Evolutionary conservation across 2,888 invertebrate genomes (phyloP).

Genomic region (Conomelus anceps): DNA sequence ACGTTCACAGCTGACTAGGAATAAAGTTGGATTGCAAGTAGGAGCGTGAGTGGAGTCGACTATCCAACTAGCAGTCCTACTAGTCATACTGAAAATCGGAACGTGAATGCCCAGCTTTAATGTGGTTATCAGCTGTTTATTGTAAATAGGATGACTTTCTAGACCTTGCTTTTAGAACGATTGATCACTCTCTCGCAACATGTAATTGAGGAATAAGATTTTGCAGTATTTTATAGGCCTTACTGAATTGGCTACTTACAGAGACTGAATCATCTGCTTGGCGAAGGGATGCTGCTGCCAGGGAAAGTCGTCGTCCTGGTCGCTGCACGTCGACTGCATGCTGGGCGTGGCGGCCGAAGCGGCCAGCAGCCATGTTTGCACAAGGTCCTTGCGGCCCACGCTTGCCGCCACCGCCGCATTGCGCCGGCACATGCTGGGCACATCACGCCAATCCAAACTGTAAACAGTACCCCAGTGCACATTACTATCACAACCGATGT

Average conservation of each 20-base stretch:
- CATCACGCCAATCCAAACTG: conserved; percentile 42
- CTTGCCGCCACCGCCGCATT: conserved; percentile 76
- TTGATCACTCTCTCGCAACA: too few species aligned
- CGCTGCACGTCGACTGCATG: conserved; percentile 34
- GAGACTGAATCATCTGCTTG: conserved; percentile 70
- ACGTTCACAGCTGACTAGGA: too few species aligned
- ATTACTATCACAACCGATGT: conserved; percentile 13
- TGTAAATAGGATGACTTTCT: too few species aligned
- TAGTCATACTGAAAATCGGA: too few species aligned
- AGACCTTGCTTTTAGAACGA: too few species aligned
- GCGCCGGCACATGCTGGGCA: conserved; percentile 64
- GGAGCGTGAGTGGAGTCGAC: too few species aligned
- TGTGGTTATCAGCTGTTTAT: too few species aligned
- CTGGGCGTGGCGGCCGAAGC: conserved; percentile 52
- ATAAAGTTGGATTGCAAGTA: too few species aligned
- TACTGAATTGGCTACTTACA: conserved; percentile 61
- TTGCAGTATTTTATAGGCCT: too few species aligned
- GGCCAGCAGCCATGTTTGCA: conserved; percentile 82
- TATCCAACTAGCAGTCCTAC: too few species aligned
- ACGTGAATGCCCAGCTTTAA: too few species aligned
- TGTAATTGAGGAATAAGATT: too few species aligned
- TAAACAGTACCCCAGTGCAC: conserved; percentile 36
- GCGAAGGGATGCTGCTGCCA: conserved; percentile 84
- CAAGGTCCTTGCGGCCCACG: conserved; percentile 69
- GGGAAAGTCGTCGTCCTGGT: conserved; percentile 60